phyloP scores from a whole-genome alignment of 2,888 invertebrate species.

The Charanyca ferruginea region DNA sequence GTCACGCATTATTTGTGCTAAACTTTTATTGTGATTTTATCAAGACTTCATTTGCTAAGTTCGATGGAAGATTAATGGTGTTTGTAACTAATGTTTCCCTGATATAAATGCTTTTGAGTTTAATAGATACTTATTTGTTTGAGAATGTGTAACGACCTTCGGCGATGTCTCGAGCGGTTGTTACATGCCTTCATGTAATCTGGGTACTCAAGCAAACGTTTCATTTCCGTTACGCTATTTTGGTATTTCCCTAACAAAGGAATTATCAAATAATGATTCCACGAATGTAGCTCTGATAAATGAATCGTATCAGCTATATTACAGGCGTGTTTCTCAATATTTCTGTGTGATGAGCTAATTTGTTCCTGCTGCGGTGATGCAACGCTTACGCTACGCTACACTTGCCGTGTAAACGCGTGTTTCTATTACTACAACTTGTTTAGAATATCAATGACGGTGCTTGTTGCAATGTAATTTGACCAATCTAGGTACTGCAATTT shows the following conservation, averaged over 20 bases:
- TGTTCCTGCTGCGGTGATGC: conserved; percentile 49
- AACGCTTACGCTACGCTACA: conserved; percentile 58
- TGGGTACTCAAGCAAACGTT: conserved; percentile 21
- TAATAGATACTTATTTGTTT: conserved; percentile 24
- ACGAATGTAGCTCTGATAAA: conserved; percentile 31
- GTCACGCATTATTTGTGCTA: conserved; percentile 60
- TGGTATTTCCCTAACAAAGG: conserved; percentile 32
- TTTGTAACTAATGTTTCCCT: conserved; percentile 38
- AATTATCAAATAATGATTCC: conserved; percentile 27
- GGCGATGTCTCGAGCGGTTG: background rate
- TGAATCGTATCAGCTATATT: conserved; percentile 44
- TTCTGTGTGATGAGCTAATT: conserved; percentile 62
- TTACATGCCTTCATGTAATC: conserved; percentile 11
- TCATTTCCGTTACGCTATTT: conserved; percentile 25
- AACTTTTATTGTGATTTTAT: conserved; percentile 64
- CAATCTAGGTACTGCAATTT: conserved; percentile 28
- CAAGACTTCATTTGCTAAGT: conserved; percentile 57
- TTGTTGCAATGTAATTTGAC: conserved; percentile 42
- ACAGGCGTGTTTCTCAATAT: conserved; percentile 48
- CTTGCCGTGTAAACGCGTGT: conserved; percentile 41
- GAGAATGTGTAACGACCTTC: conserved; percentile 28
- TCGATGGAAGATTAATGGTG: conserved; percentile 57
- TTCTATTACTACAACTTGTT: conserved; percentile 54
- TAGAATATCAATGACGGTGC: conserved; percentile 50
- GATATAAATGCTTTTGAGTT: conserved; percentile 32